Conservation (phyloP, 2,797 vertebrate species). For the Enteromius fasciolatus region DNA sequence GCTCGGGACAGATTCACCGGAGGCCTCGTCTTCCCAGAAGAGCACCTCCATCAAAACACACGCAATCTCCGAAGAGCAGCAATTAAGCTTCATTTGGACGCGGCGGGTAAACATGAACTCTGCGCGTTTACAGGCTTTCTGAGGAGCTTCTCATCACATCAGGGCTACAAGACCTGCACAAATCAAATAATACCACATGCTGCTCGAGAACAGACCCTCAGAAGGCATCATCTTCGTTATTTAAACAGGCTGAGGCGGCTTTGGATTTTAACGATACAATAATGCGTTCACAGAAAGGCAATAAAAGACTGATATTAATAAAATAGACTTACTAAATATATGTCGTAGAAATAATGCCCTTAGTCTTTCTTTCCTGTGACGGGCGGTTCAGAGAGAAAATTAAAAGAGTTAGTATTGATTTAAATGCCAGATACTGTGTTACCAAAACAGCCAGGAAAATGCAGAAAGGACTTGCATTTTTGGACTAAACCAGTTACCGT, state of each 20-base stretch:
- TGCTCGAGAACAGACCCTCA: background rate
- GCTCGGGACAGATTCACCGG: slow-evolving; percentile 7
- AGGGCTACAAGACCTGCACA: background rate
- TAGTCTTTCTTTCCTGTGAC: background rate
- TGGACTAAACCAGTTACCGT: no score
- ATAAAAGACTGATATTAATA: background rate
- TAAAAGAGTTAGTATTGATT: background rate
- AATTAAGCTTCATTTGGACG: slow-evolving; percentile 3
- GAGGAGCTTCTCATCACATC: background rate
- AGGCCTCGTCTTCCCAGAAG: slow-evolving; percentile 26
- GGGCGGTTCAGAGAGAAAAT: background rate
- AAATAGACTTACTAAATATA: background rate
- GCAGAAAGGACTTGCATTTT: background rate
- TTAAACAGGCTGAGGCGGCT: background rate
- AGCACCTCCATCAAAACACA: slow-evolving; percentile 33
- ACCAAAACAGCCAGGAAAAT: background rate
- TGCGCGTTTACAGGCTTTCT: background rate
- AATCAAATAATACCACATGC: background rate
- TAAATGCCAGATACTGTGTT: background rate
- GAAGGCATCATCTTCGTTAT: background rate
- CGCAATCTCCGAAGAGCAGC: slow-evolving; percentile 13
- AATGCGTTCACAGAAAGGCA: background rate
- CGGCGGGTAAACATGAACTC: background rate
- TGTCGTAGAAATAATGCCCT: background rate
- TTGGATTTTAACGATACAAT: background rate